A percentile compares a stretch with the other conserved stretches of the same genome.
These are phyloP conservation scores for Cariama cristata DNA, from an alignment of 2,113 vertebrate genomes.

Conservation along the genomic window DNA sequence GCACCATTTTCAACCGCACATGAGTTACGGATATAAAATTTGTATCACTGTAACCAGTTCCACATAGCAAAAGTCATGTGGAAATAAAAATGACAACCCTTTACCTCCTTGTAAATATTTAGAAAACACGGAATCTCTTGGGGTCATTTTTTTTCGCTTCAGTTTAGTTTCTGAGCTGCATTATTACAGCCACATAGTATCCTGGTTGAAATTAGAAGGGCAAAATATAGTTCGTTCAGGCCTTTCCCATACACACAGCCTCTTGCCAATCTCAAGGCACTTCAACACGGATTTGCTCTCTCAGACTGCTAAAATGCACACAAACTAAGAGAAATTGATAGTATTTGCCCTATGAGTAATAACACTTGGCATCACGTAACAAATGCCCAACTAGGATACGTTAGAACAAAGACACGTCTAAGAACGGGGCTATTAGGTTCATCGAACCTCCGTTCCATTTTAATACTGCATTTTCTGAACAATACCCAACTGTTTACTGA, in stretches of 20 bases:
- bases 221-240: neutral
- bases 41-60: neutral
- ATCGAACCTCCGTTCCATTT: neutral
- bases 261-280: neutral
- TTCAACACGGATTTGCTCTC: neutral
- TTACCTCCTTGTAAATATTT: neutral
- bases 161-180: neutral
- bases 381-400: neutral
- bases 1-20: neutral
- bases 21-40: constrained; percentile 45
- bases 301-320: neutral
- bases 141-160: neutral
- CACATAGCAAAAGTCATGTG: neutral
- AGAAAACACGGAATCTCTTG: neutral
- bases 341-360: neutral
- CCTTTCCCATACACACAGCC: neutral
- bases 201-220: neutral
- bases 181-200: neutral
- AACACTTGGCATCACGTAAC: neutral
- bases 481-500: constrained; percentile 4
- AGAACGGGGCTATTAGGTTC: neutral
- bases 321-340: neutral
- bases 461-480: constrained; percentile 3
- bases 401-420: neutral
- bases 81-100: neutral